A percentile compares a stretch with the other conserved stretches of the same genome.
phyloP scores from a whole-genome alignment of 2,888 invertebrate species.

The Tetheella fluctuosa region DNA sequence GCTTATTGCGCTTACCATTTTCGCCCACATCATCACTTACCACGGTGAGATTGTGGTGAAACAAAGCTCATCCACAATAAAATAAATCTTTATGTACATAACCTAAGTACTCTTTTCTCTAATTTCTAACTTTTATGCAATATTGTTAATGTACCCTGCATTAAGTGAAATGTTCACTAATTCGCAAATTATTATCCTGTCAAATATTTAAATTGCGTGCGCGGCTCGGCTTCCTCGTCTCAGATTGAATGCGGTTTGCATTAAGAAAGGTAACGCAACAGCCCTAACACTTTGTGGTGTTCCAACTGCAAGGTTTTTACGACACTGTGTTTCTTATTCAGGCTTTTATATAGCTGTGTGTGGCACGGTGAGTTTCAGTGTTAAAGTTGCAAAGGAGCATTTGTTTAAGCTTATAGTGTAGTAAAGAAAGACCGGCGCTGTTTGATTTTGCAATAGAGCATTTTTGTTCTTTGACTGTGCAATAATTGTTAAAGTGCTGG shows the following conservation, averaged over 20 bases:
- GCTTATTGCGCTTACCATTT: too few relatives aligned
- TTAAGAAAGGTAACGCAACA: slow-evolving; percentile 60
- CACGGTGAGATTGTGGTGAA: too few relatives aligned
- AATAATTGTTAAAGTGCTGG: slow-evolving; percentile 4
- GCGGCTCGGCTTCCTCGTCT: slow-evolving; percentile 70
- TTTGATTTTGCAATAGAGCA: slow-evolving; percentile 36
- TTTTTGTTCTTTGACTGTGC: slow-evolving; percentile 24
- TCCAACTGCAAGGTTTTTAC: slow-evolving; percentile 29
- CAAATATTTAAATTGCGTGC: slow-evolving; percentile 73
- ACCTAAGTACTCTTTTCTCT: too few relatives aligned
- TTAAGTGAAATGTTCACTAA: slow-evolving; percentile 34
- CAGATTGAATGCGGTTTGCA: slow-evolving; percentile 74
- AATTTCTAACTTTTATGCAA: slow-evolving; percentile 18
- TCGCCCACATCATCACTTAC: too few relatives aligned
- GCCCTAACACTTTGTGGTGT: slow-evolving; percentile 34
- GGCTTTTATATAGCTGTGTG: slow-evolving; percentile 17
- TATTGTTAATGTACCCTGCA: slow-evolving; percentile 18
- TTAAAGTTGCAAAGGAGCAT: slow-evolving; percentile 7
- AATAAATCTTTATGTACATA: too few relatives aligned
- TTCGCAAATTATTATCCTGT: slow-evolving; percentile 55
- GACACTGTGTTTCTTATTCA: slow-evolving; percentile 28
- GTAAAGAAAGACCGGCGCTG: slow-evolving; percentile 26
- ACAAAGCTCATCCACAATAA: too few relatives aligned
- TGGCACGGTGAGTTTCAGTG: slow-evolving; percentile 17
- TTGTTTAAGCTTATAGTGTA: slow-evolving; percentile 13